Conservation (phyloP, 2,888 invertebrate species). For the Malachius bipustulatus region DNA sequence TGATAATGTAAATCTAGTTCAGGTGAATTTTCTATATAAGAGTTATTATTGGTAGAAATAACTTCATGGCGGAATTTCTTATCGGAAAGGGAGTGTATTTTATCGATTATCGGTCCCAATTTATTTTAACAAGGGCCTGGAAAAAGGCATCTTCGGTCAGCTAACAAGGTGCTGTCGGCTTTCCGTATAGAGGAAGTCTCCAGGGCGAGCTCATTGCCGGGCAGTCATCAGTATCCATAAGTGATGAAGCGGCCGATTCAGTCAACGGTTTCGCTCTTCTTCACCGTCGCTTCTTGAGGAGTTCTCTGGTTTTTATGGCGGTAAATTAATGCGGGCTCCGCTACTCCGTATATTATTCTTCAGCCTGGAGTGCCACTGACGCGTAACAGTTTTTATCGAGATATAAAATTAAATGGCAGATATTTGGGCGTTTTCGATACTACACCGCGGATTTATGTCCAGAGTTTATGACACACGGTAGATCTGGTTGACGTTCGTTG, state of each 20-base stretch:
- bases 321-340: constrained; percentile 31
- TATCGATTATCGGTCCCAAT: too few species aligned
- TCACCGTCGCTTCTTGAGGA: constrained; percentile 23
- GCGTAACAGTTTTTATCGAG: constrained; percentile 26
- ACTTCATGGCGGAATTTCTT: too few species aligned
- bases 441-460: too few species aligned
- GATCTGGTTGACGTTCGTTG: too few species aligned
- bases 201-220: constrained; percentile 45
- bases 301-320: constrained; percentile 30
- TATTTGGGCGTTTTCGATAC: too few species aligned
- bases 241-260: constrained; percentile 41
- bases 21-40: too few species aligned
- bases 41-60: too few species aligned
- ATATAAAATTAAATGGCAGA: not conserved
- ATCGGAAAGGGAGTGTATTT: too few species aligned
- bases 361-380: constrained; percentile 26
- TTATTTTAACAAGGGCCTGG: constrained; percentile 36
- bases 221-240: constrained; percentile 73
- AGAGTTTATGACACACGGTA: too few species aligned
- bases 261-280: constrained; percentile 20
- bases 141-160: constrained; percentile 22
- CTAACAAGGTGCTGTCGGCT: constrained; percentile 33
- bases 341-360: constrained; percentile 24
- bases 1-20: too few species aligned
- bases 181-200: constrained; percentile 26